Evolutionary conservation across 2,797 vertebrate species (phyloP).

Genomic region (Geotria australis): DNA sequence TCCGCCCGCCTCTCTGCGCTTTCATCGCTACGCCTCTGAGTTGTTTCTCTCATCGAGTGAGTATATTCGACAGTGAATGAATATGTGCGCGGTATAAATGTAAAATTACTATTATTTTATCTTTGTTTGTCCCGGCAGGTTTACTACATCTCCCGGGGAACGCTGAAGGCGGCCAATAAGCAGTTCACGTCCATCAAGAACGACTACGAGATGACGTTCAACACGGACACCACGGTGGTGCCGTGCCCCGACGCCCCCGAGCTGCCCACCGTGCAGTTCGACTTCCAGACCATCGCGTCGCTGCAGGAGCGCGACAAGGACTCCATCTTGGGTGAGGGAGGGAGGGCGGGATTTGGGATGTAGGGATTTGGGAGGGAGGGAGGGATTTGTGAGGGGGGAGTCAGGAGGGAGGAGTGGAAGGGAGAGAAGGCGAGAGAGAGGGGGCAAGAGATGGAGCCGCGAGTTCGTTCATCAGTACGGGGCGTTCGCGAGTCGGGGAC

Average conservation of each 20-base stretch:
- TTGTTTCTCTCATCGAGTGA: too few relatives aligned
- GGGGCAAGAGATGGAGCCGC: too few relatives aligned
- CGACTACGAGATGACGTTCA: conserved; percentile 45
- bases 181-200: conserved; percentile 48
- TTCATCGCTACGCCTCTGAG: too few relatives aligned
- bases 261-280: conserved; percentile 56
- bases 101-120: too few relatives aligned
- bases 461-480: too few relatives aligned
- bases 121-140: conserved; percentile 24
- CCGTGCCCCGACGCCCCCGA: conserved; percentile 39
- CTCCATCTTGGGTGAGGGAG: conserved; percentile 38
- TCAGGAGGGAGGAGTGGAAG: too few relatives aligned
- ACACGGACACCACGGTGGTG: conserved; percentile 47
- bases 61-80: too few relatives aligned
- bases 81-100: too few relatives aligned
- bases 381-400: too few relatives aligned
- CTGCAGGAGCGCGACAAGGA: conserved; percentile 51
- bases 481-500: too few relatives aligned
- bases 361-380: neutral
- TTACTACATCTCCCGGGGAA: conserved; percentile 65
- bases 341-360: neutral
- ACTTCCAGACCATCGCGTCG: conserved; percentile 45
- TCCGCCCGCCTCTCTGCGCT: too few relatives aligned
- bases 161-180: conserved; percentile 88
- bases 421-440: too few relatives aligned